Evolutionary conservation across 2,888 invertebrate genomes (phyloP), one percentile per base, ranked within the genome.

Genomic region (Epiblema foenella): DNA sequence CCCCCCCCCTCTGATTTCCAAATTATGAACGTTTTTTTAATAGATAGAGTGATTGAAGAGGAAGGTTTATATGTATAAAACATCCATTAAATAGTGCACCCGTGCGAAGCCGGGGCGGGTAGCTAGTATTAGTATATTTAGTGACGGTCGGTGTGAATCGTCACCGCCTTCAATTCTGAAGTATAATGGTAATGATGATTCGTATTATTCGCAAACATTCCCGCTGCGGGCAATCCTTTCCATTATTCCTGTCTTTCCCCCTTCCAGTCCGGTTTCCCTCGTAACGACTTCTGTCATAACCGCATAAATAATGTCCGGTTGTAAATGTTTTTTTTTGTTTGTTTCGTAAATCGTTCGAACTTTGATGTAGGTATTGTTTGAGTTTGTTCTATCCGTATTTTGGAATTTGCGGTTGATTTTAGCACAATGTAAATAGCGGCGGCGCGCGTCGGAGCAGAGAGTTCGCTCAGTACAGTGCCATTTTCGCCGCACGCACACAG

Each of bases 131-230:
- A 3, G 1, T 4, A 24, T 24, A 3, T 24, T 15, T 56, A 8
- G 2, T 24, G 29, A 8, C 29, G 1, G 24, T 51, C 75, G 76
- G 81, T 83, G 79, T 82, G 63, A 81, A 10, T 52, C 37, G 2
- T 56, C 62, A 12, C 63, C 46, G 52, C 57, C 39, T 67, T 70
- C 70, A 65, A 66, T 76, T 77, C 76, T 74, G 73, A 72, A 73
- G 76, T 81, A 76, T 77, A 77, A 74, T 77, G 72, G 78, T 81
- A 81, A 83, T 81, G 79, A 75, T 75, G 73, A 76, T 78, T 78
- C 78, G 81, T 82, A 83, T 83, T 84, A 83, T 83, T 80, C 81
- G 80, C 77, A 74, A 77, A 79, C 79, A 77, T 75, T 80, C 69
- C 29, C 73, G 67, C 71, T 67, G 73, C 74, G 67, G 66, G 58